Conservation (phyloP, 1,140 invertebrate genomes). For the Archivesica marissinica region DNA sequence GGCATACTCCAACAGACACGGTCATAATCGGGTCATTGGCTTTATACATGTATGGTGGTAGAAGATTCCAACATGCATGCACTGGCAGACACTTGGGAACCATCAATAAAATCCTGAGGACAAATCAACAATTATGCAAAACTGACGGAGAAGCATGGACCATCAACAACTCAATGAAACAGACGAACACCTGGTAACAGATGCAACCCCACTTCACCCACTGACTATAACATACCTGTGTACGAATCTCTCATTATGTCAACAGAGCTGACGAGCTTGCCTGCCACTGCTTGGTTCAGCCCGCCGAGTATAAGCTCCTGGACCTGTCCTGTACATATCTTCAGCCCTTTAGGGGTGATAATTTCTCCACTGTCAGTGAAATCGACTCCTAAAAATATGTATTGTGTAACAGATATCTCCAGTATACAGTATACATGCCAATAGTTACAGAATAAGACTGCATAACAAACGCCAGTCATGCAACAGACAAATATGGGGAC, state of each 20-base stretch:
- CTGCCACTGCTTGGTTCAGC: slow-evolving; percentile 91
- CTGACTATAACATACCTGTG: slow-evolving; percentile 84
- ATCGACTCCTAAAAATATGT: slow-evolving; percentile 84
- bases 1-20: too few species aligned
- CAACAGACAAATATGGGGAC: too few species aligned
- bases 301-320: slow-evolving; percentile 90
- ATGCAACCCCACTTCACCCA: neutral
- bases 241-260: slow-evolving; percentile 93
- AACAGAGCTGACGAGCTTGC: slow-evolving; percentile 92
- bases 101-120: too few species aligned
- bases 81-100: too few species aligned
- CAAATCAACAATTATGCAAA: too few species aligned
- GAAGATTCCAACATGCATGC: too few species aligned
- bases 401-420: too few species aligned
- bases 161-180: neutral
- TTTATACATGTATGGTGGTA: too few species aligned
- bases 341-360: slow-evolving; percentile 82
- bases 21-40: too few species aligned
- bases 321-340: slow-evolving; percentile 89
- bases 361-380: slow-evolving; percentile 77
- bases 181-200: neutral
- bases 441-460: too few species aligned
- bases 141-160: neutral
- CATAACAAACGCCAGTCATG: too few species aligned
- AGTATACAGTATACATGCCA: too few species aligned